Evolutionary conservation across 2,888 invertebrate genomes (phyloP).

Genomic region (Limnephilus rhombicus): DNA sequence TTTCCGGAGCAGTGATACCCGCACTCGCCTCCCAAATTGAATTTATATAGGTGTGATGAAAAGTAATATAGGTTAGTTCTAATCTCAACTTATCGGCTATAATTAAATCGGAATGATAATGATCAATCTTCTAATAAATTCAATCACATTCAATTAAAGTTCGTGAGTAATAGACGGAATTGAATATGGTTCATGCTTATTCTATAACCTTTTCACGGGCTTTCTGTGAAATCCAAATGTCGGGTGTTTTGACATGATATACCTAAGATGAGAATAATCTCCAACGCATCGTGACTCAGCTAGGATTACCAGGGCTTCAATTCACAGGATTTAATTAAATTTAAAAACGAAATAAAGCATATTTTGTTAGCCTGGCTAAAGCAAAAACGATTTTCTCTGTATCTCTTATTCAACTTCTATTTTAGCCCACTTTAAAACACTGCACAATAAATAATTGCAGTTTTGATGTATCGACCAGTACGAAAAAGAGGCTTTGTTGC

Average conservation of each 20-base stretch:
- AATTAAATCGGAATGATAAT: background rate
- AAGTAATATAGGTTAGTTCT: background rate
- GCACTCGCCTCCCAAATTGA: no score
- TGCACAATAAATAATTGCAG: background rate
- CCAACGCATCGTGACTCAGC: constrained; percentile 38
- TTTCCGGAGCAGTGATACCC: no score
- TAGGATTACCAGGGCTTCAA: background rate
- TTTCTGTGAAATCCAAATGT: constrained; percentile 25
- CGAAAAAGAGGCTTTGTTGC: background rate
- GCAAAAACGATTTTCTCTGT: background rate
- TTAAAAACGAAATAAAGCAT: background rate
- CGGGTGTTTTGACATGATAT: constrained; percentile 6
- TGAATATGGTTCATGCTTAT: constrained; percentile 31
- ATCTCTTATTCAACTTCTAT: no score
- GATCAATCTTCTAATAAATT: background rate
- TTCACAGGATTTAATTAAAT: background rate
- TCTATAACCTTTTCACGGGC: constrained; percentile 27
- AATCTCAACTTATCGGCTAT: background rate
- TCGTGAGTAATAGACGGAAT: background rate
- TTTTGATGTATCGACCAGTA: background rate
- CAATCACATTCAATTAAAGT: background rate
- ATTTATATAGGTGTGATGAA: background rate
- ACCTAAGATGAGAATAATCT: constrained; percentile 14
- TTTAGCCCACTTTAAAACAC: no score
- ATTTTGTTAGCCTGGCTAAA: background rate